Evolutionary conservation across 2,888 invertebrate genomes (phyloP), one percentile per base, ranked within the genome.

Genomic region (Brenthis ino): DNA sequence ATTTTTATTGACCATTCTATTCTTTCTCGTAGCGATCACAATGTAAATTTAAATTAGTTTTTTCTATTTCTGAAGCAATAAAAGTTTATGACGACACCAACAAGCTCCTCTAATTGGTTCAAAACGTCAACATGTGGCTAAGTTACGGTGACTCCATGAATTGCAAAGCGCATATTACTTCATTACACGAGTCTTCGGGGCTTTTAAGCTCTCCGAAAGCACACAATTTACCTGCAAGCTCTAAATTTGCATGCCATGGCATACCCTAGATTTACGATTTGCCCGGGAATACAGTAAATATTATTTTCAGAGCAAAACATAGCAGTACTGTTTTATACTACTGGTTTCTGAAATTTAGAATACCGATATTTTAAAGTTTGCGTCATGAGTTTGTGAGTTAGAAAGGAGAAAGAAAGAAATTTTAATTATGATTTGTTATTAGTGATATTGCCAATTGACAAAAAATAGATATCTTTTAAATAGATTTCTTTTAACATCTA

Each of bases 181-280:
- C 67, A 74, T 73, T 70, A 69, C 72, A 74, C 64, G 43, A 64
- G 68, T 60, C 66, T 67, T 61, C 57, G 64, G 69, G 69, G 67
- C 57, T 71, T 67, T 63, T 67, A 70, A 70, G 70, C 74, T 67
- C 68, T 68, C 57, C 64, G 50, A 68, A 72, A 72, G 72, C 72
- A 67, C 64, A 67, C 70, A 73, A 71, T 74, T 73, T 72, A 72
- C 71, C 72, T 69, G 71, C 58, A 28, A 69, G 73, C 67, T 72
- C 68, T 68, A 64, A 73, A 75, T 75, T 74, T 75, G 66, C 75
- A 74, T 75, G 63, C 71, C 68, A 58, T 68, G 64, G 66, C 61
- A 69, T 68, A 57, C 74, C 57, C 65, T 64, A 71, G 72, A 74
- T 74, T 75, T 73, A 75, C 70, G 69, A 64, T 68, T 72, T 68